phyloP scores from a whole-genome alignment of 2,888 invertebrate species.

The Alloplasta piceator region DNA sequence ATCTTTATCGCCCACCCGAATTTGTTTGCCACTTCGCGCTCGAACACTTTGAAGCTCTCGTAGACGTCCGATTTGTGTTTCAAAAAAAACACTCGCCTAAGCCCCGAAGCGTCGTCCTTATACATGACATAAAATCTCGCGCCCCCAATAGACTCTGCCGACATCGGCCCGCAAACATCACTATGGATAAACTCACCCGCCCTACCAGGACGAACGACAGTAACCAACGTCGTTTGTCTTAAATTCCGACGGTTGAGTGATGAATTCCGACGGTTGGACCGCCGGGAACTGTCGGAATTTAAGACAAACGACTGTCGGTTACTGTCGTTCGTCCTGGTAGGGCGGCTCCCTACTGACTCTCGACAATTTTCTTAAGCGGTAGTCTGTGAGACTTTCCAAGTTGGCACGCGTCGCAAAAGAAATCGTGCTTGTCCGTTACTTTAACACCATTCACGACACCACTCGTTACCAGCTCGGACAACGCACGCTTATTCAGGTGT shows the following conservation, averaged over 20 bases:
- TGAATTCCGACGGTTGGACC: no score
- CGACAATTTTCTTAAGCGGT: constrained; percentile 7
- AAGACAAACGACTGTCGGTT: no score
- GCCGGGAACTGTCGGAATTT: no score
- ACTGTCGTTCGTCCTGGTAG: no score
- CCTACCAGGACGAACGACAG: no score
- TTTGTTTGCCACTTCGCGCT: constrained; percentile 6
- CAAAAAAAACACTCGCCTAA: constrained; percentile 29
- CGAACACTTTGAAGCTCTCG: constrained; percentile 6
- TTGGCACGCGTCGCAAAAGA: constrained; percentile 46
- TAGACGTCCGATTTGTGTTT: constrained; percentile 36
- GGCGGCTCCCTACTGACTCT: background rate
- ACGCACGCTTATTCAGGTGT: constrained; percentile 51
- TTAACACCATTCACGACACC: constrained; percentile 32
- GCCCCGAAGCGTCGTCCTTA: constrained; percentile 28
- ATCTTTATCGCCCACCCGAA: constrained; percentile 33
- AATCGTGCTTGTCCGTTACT: constrained; percentile 24
- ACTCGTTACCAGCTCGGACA: constrained; percentile 9
- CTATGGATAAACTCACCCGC: constrained; percentile 32
- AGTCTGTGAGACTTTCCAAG: constrained; percentile 42
- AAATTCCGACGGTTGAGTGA: no score
- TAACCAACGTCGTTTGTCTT: no score
- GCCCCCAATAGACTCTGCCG: constrained; percentile 16
- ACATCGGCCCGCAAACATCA: constrained; percentile 39
- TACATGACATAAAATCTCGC: constrained; percentile 20